These are phyloP conservation scores for Brachionus sp. DNA, from an alignment of 1,140 invertebrate genomes.

Conservation along the genomic window DNA sequence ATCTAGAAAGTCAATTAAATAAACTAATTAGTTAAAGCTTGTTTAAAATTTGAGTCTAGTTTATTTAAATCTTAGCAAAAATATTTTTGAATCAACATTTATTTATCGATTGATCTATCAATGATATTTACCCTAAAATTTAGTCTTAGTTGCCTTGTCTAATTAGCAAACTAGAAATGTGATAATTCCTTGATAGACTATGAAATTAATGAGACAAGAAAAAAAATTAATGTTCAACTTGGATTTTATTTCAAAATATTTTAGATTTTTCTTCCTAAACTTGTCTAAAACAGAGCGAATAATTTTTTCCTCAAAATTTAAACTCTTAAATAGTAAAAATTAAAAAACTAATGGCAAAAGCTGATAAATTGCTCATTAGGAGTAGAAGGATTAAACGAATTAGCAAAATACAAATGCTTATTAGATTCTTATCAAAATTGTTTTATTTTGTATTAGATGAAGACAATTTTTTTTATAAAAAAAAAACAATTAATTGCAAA, in stretches of 20 bases:
- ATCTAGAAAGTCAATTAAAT: neutral
- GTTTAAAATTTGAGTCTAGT: neutral
- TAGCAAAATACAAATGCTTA: neutral
- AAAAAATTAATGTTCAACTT: neutral
- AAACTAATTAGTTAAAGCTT: neutral
- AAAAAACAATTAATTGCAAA: slow-evolving; percentile 24
- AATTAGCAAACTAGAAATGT: neutral
- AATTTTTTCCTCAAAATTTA: neutral
- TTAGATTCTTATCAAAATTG: slow-evolving; percentile 22
- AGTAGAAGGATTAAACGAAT: neutral
- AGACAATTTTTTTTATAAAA: neutral
- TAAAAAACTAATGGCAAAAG: neutral
- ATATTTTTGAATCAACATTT: neutral
- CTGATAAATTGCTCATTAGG: slow-evolving; percentile 4
- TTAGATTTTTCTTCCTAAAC: neutral
- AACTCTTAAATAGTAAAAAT: neutral
- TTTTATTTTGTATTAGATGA: neutral
- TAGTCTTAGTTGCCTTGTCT: neutral
- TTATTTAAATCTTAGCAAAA: neutral
- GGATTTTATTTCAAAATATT: neutral
- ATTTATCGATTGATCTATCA: neutral
- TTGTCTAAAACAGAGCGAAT: neutral
- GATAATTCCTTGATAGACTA: neutral
- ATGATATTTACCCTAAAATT: neutral
- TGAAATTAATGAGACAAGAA: neutral